phyloP scores from a whole-genome alignment of 2,888 invertebrate species.

The Morpho deidamia region DNA sequence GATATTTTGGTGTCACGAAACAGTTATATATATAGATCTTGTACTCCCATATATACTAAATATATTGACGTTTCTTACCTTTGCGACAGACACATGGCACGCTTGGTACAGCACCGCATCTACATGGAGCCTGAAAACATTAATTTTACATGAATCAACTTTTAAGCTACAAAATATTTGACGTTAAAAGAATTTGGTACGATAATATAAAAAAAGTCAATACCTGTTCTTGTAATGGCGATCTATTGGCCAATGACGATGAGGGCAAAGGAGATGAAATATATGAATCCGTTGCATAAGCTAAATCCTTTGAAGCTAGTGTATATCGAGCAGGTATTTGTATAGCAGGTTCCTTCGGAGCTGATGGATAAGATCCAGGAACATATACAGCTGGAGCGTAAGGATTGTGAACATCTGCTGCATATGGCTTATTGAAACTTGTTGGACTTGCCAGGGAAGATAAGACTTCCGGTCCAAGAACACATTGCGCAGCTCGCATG shows the following conservation, averaged over 20 bases:
- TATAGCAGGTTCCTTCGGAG: too few species aligned
- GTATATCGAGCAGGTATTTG: too few species aligned
- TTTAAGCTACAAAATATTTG: background rate
- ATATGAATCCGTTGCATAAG: background rate
- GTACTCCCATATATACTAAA: constrained; percentile 26
- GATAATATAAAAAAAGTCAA: background rate
- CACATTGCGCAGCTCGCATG: constrained; percentile 60
- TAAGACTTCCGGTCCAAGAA: constrained; percentile 44
- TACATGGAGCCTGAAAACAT: constrained; percentile 22
- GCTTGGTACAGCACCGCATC: constrained; percentile 27
- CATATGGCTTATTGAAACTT: background rate
- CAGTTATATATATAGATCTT: constrained; percentile 7
- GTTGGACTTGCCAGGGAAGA: constrained; percentile 14
- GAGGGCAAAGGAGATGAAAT: background rate
- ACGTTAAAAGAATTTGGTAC: background rate
- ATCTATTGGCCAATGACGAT: background rate
- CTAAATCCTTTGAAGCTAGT: too few species aligned
- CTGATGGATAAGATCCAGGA: too few species aligned
- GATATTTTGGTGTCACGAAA: constrained; percentile 7
- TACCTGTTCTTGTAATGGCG: constrained; percentile 29
- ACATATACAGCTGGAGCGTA: too few species aligned
- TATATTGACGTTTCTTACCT: constrained; percentile 36
- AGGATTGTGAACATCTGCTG: too few species aligned
- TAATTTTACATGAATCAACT: background rate
- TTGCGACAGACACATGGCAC: constrained; percentile 33